Base-by-base conservation (phyloP, 2,888 invertebrate genomes). In the Pandemis heparana region DNA sequence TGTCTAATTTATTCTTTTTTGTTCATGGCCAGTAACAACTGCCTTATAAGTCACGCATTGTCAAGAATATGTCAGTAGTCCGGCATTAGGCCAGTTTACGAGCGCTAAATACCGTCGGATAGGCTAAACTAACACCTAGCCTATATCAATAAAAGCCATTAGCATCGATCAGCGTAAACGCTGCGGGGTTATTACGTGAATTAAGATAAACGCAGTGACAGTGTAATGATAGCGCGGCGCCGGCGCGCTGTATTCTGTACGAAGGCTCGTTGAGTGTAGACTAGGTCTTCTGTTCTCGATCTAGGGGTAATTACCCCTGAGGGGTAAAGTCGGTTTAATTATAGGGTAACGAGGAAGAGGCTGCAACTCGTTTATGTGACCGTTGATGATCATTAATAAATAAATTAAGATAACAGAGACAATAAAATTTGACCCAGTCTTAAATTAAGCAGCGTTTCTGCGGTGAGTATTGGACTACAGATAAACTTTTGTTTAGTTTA, bases 131-230 rank as follows among this genome's bases (percentile, higher is more conserved):
- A 90, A 89, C 85, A 85, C 84, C 87, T 88, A 87, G 87, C 80
- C 87, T 91, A 91, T 93, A 93, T 93, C 94, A 93, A 93, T 93
- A 94, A 93, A 93, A 86, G 88, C 89, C 85, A 92, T 93, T 92
- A 93, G 82, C 88, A 90, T 92, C 92, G 89, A 92, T 92, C 93
- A 91, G 85, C 77, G 84, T 90, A 89, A 91, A 88, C 90, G 90
- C 87, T 87, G 88, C 87, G 80, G 83, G 79, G 81, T 84, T 86
- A 89, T 91, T 89, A 85, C 84, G 82, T 85, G 85, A 92, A 92
- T 92, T 90, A 89, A 88, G 89, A 86, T 92, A 92, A 92, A 89
- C 89, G 87, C 82, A 78, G 80, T 80, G 83, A 81, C 83, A 83
- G 82, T 14, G 53, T 91, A 92, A 91, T 92, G 87, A 86, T 80